Evolutionary conservation across 2,888 invertebrate genomes (phyloP).

Genomic region (Adelognathus sp.): DNA sequence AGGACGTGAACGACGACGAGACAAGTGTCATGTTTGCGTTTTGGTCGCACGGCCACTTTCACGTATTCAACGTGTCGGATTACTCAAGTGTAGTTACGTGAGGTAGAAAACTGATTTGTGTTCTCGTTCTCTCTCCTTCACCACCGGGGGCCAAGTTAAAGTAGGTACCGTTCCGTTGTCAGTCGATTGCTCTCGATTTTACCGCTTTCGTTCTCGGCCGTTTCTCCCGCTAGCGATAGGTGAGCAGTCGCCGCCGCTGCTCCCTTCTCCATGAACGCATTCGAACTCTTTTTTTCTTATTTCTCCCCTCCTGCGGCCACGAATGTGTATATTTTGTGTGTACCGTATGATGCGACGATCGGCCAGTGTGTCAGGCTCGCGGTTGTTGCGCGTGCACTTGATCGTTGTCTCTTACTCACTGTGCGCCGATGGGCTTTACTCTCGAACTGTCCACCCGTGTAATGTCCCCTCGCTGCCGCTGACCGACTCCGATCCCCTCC

Average conservation of each 20-base stretch:
- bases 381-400: background rate
- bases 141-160: background rate
- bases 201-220: background rate
- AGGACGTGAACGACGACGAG: background rate
- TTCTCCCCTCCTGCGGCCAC: no score
- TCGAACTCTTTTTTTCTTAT: no score
- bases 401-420: background rate
- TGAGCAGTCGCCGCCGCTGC: background rate
- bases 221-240: constrained; percentile 12
- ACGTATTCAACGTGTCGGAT: background rate
- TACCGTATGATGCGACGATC: background rate
- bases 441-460: no score
- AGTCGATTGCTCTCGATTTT: constrained; percentile 6
- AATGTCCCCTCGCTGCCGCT: background rate
- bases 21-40: background rate
- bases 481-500: background rate
- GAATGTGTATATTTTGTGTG: no score
- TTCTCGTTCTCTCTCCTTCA: constrained; percentile 3
- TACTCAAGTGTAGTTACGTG: constrained; percentile 14
- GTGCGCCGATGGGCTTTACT: no score
- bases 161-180: background rate
- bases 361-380: background rate
- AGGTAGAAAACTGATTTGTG: constrained; percentile 25
- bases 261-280: background rate
- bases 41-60: background rate